Percentiles rank a stretch among this genome's conserved stretches.
These are phyloP conservation scores for Phrixothrix hirtus DNA, from an alignment of 2,888 invertebrate genomes.

Conservation along the genomic window DNA sequence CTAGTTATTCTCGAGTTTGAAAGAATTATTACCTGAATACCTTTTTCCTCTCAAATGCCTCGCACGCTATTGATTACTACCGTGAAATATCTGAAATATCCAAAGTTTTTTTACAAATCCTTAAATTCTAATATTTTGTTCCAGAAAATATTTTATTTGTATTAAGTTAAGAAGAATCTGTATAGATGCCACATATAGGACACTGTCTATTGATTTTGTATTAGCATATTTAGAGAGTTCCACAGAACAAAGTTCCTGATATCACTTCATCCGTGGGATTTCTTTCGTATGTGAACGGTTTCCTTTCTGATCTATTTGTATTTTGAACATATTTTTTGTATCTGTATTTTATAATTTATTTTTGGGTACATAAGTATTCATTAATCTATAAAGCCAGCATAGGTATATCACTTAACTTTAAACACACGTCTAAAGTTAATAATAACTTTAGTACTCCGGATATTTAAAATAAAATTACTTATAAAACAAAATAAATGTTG, in stretches of 20 bases:
- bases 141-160: not conserved
- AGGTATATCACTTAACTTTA: too few species aligned
- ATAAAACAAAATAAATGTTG: too few species aligned
- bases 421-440: too few species aligned
- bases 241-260: constrained; percentile 35
- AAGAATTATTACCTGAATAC: constrained; percentile 30
- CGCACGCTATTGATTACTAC: constrained; percentile 17
- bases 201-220: constrained; percentile 20
- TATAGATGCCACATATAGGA: too few species aligned
- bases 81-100: constrained; percentile 10
- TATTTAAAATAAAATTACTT: too few species aligned
- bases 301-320: constrained; percentile 43
- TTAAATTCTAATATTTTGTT: not conserved
- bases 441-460: too few species aligned
- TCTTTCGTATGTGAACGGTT: constrained; percentile 43
- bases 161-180: not conserved
- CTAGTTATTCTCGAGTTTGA: constrained; percentile 29
- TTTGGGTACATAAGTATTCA: too few species aligned
- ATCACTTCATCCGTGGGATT: constrained; percentile 35
- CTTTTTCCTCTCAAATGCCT: constrained; percentile 20
- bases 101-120: not conserved
- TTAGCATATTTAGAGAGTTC: constrained; percentile 21
- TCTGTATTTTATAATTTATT: not conserved
- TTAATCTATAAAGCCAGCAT: too few species aligned
- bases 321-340: constrained; percentile 45